Percentiles rank a stretch among this genome's conserved stretches.
These are phyloP conservation scores for Netelia melanura DNA, from an alignment of 2,888 invertebrate genomes.

Conservation along the genomic window DNA sequence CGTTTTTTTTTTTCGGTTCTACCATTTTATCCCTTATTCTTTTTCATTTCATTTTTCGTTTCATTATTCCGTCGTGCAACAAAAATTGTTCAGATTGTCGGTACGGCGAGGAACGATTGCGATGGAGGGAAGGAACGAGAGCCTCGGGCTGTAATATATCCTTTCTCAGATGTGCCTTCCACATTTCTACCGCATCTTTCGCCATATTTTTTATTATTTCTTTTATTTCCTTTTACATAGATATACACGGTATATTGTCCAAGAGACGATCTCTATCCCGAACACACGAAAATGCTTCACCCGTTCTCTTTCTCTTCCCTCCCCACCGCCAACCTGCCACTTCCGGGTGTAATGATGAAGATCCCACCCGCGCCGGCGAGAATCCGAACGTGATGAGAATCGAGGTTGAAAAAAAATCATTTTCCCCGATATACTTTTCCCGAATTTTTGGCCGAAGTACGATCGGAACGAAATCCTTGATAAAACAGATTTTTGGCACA, in stretches of 20 bases:
- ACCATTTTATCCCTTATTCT: not conserved
- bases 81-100: conserved; percentile 61
- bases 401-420: conserved; percentile 8
- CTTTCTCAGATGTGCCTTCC: conserved; percentile 33
- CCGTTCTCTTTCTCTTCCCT: conserved; percentile 12
- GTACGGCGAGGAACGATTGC: conserved; percentile 53
- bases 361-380: conserved; percentile 29
- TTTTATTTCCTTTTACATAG: conserved; percentile 38
- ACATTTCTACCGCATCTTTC: conserved; percentile 45
- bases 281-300: conserved; percentile 33
- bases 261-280: conserved; percentile 30
- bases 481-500: too few species aligned
- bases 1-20: conserved; percentile 22
- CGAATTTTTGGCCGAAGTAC: not conserved
- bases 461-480: not conserved
- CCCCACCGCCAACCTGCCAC: not conserved
- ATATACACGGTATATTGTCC: conserved; percentile 44
- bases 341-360: conserved; percentile 39
- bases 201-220: conserved; percentile 24
- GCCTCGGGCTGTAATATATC: conserved; percentile 64
- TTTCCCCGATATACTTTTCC: not conserved
- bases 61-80: conserved; percentile 34
- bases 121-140: conserved; percentile 35
- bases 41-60: conserved; percentile 33
- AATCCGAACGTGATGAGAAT: conserved; percentile 46